These are phyloP conservation scores for Polymixis flavicincta DNA, from an alignment of 2,888 invertebrate species.

Conservation along the genomic window DNA sequence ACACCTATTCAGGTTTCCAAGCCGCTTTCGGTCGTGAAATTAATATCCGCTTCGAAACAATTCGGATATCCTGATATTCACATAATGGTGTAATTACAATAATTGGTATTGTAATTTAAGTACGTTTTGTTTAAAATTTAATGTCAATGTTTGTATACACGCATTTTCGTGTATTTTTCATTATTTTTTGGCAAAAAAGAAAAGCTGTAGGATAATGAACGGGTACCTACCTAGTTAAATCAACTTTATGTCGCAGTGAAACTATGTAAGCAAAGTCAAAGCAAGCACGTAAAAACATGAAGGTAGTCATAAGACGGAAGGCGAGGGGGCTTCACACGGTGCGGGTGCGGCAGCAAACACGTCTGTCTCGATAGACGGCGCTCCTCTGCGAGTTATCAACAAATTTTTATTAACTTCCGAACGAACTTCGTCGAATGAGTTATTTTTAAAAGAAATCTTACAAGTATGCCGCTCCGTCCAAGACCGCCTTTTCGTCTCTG, in stretches of 20 bases:
- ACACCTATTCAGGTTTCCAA: constrained; percentile 41
- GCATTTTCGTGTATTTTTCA: not conserved
- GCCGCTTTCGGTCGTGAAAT: constrained; percentile 40
- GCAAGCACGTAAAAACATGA: constrained; percentile 52
- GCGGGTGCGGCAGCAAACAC: constrained; percentile 66
- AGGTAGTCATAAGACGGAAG: constrained; percentile 38
- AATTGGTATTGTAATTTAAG: constrained; percentile 41
- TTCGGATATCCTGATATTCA: constrained; percentile 27
- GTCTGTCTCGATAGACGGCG: constrained; percentile 62
- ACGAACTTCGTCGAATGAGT: constrained; percentile 68
- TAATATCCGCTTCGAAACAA: constrained; percentile 48
- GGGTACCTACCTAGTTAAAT: not conserved
- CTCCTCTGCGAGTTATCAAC: constrained; percentile 67
- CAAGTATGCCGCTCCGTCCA: constrained; percentile 74
- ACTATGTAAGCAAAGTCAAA: constrained; percentile 29
- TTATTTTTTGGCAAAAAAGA: not conserved
- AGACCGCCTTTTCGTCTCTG: constrained; percentile 77
- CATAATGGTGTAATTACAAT: constrained; percentile 37
- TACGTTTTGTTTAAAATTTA: not conserved
- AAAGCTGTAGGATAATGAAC: not conserved
- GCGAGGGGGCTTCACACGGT: not conserved
- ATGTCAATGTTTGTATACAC: constrained; percentile 7
- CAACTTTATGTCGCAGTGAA: constrained; percentile 21
- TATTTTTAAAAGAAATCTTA: constrained; percentile 72
- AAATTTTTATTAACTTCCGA: constrained; percentile 77